Evolutionary conservation across 2,888 invertebrate genomes (phyloP), one percentile per base, ranked within the genome.

Genomic region (Caenorhabditis sp.): DNA sequence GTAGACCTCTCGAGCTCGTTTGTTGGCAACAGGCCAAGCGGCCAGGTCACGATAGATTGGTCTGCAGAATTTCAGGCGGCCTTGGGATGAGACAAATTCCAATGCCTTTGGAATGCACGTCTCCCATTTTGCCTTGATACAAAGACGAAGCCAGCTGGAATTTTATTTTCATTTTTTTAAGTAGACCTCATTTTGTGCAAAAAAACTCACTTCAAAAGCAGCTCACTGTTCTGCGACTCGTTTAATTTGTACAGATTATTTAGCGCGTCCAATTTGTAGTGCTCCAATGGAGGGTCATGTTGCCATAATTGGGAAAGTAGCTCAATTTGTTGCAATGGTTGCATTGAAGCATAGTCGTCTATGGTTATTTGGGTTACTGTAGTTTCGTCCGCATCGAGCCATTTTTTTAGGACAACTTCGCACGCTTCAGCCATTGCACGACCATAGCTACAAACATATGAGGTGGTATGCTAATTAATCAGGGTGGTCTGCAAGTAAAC

Each of bases 21-120:
- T 74, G 23, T 75, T 72, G 54, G 79, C 71, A 6, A 64, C 49
- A 17, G 78, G 69, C 82, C 82, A 82, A 23, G 60, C 65, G 19
- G 79, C 64, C 27, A 82, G 74, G 54, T 81, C 82, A 62, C 82
- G 80, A 85, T 94, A 95, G 58, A 96, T 90, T 1, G 95, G 95
- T 37, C 94, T 91, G 1, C 93, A 92, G 89, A 92, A 96, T 88
- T 96, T 96, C 93, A 95, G 93, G 64, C 96, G 91, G 43, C 95
- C 95, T 86, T 93, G 92, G 21, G 91, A 91, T 79, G 93, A 93
- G 10, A 94, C 92, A 90, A 95, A 95, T 23, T 91, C 88, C 65
- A 95, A 89, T 0, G 92, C 92, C 19, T 91, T 90, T 1, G 90
- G 89, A 43, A 95, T 89, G 83, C 92, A 92, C 0, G 91, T 90